Conservation (phyloP, 2,797 vertebrate species). For the Naso thynnoides region DNA sequence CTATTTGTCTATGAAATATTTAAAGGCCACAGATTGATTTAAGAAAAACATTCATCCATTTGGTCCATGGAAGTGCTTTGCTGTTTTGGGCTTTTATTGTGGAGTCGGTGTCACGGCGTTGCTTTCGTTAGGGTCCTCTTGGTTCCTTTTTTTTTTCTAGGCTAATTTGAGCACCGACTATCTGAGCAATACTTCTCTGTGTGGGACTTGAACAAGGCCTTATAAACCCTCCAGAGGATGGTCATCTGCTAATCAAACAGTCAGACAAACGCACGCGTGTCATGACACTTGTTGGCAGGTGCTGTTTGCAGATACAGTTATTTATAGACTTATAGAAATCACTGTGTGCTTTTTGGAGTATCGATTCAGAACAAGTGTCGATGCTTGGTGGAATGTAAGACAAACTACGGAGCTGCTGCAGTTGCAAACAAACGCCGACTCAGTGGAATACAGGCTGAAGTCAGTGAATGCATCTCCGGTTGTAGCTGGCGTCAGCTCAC, state of each 20-base stretch:
- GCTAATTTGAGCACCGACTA: constrained; percentile 46
- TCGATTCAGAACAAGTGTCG: constrained; percentile 52
- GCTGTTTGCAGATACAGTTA: constrained; percentile 62
- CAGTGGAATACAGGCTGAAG: constrained; percentile 59
- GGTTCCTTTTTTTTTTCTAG: constrained; percentile 30
- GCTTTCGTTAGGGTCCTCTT: constrained; percentile 41
- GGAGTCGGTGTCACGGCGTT: constrained; percentile 32
- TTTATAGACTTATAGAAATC: constrained; percentile 65
- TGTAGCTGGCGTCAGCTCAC: constrained; percentile 33
- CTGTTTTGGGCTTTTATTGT: constrained; percentile 41
- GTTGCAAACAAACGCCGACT: constrained; percentile 38
- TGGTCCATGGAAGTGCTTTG: constrained; percentile 43
- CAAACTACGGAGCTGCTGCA: constrained; percentile 44
- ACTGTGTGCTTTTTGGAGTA: constrained; percentile 68
- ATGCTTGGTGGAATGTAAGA: constrained; percentile 64
- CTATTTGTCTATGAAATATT: constrained; percentile 70
- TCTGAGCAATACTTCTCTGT: constrained; percentile 65
- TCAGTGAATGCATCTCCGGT: constrained; percentile 46
- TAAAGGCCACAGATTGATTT: constrained; percentile 54
- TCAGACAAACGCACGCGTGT: constrained; percentile 45
- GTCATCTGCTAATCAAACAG: constrained; percentile 53
- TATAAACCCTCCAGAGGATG: constrained; percentile 54
- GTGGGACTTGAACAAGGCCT: constrained; percentile 63
- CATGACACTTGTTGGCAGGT: constrained; percentile 63
- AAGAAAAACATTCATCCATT: constrained; percentile 35